Evolutionary conservation across 1,140 invertebrate genomes (phyloP), one percentile per base, ranked within the genome.

Genomic region (Aphelinus atriplicis): DNA sequence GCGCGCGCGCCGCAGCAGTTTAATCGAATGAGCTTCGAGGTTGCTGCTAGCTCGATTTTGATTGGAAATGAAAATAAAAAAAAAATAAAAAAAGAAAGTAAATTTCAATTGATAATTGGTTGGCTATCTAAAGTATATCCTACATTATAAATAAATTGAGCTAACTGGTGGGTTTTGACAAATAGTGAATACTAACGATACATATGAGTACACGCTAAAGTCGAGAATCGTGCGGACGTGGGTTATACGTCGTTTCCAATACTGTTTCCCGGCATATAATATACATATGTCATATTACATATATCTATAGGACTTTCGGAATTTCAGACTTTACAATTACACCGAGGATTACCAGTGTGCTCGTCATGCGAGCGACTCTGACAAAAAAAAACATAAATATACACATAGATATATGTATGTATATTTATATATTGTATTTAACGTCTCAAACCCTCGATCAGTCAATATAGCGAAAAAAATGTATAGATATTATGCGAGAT

Each of bases 91-190:
- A 26, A 26, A 26, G 26, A 26, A 26, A 26, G 26, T 26, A 26
- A 26, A 26, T 26, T 26, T 26, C 26, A 26, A 26, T 26, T 26
- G 26, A 26, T 26, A 26, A 26, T 26, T 26, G 26, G 26, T 76
- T 65, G 47, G 7, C 69, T 71, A 77, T 42, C 72, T 74, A 78
- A 76, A 68, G 7, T 50, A 26, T 63, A 50, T 26, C 45, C 5
- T 58, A 26, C 26, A 51, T 50, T 58, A 63, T 46, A 65, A 66
- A 73, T 73, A 73, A 73, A 65, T 72, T 72, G 61, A 42, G 7
- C 62, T 72, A 72, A 6, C 63, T 58, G 65, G 65, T 72, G 10
- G 6, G 42, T 50, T 10, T 47, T 63, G 42, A 65, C 51, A 65
- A 72, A 72, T 72, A 57, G 26, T 65, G 58, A 51, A 57, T 47